These are phyloP conservation scores for Xiphorhynchus elegans DNA, from an alignment of 2,113 vertebrate genomes.

Conservation along the genomic window DNA sequence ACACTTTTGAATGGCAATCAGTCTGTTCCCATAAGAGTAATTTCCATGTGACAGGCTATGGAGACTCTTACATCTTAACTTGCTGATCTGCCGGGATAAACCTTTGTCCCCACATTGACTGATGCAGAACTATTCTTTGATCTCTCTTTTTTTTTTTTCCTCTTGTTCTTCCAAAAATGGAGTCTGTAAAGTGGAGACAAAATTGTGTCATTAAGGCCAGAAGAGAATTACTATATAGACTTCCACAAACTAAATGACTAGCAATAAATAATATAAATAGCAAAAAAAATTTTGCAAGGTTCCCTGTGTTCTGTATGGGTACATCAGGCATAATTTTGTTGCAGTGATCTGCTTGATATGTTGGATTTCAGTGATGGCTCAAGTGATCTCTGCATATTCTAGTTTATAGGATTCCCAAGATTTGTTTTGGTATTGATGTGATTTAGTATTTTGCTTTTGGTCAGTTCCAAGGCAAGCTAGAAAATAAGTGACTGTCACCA, in stretches of 20 bases:
- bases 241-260: background rate
- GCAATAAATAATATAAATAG: background rate
- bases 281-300: background rate
- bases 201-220: background rate
- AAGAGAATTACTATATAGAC: background rate
- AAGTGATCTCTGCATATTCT: background rate
- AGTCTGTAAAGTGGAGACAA: background rate
- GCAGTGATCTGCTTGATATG: background rate
- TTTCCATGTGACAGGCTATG: background rate
- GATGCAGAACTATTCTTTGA: background rate
- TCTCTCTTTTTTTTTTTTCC: background rate
- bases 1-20: background rate
- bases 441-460: background rate
- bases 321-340: background rate
- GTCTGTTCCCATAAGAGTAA: background rate
- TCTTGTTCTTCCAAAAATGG: background rate
- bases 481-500: background rate
- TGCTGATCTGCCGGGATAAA: background rate
- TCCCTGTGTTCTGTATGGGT: background rate
- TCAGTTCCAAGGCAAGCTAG: background rate
- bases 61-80: background rate
- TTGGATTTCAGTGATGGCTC: background rate
- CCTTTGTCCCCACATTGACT: background rate
- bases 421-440: background rate
- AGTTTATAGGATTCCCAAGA: background rate